phyloP scores from a whole-genome alignment of 2,113 vertebrate species.

The Otocyon megalotis region DNA sequence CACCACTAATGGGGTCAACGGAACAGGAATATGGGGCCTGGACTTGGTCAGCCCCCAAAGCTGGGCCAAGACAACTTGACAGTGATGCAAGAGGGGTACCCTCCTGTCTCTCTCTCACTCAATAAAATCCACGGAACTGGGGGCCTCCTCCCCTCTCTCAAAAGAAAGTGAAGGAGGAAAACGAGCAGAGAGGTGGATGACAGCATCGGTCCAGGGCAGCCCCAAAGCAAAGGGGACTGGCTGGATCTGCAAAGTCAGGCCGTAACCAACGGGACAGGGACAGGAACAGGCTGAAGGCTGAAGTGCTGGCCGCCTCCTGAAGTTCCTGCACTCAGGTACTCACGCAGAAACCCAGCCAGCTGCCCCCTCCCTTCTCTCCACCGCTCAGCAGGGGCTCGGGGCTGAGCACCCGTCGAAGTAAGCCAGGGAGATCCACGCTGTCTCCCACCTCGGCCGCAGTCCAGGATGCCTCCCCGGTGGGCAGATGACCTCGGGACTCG shows the following conservation, averaged over 20 bases:
- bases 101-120: neutral
- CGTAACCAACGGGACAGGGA: neutral
- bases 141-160: neutral
- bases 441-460: neutral
- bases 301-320: neutral
- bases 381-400: neutral
- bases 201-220: neutral
- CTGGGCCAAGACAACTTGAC: neutral
- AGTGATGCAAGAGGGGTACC: neutral
- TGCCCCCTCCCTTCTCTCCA: neutral
- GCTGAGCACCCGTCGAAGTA: constrained; percentile 55
- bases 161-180: constrained; percentile 11
- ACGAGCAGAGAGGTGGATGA: constrained; percentile 4
- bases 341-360: neutral
- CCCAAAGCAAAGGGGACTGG: neutral
- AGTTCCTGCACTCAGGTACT: neutral
- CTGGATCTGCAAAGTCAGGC: neutral
- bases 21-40: neutral
- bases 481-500: neutral
- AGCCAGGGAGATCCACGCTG: neutral
- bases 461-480: neutral
- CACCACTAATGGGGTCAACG: neutral
- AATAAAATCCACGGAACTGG: neutral
- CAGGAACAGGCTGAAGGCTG: neutral
- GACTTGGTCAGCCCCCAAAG: neutral